Conservation (phyloP, 1,140 invertebrate species). For the Caerostris darwini region DNA sequence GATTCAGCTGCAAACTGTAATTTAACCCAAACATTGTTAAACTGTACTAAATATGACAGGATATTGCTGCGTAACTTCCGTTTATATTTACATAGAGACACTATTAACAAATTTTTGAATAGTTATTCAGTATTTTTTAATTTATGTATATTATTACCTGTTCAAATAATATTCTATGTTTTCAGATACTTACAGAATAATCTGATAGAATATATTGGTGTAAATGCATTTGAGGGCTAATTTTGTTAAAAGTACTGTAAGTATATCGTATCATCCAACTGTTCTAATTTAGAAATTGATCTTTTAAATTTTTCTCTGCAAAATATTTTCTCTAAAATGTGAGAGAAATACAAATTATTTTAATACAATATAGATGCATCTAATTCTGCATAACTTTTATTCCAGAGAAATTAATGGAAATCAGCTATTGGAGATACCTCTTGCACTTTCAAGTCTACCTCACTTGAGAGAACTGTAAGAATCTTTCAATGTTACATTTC, state of each 20-base stretch:
- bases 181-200: conserved; percentile 64
- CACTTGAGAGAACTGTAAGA: conserved; percentile 73
- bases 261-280: neutral
- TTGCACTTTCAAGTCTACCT: conserved; percentile 48
- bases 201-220: conserved; percentile 52
- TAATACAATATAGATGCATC: neutral
- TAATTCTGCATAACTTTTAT: neutral
- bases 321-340: neutral
- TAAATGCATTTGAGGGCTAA: conserved; percentile 67
- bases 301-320: neutral
- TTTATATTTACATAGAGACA: neutral
- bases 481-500: neutral
- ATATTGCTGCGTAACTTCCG: neutral
- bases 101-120: neutral
- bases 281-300: neutral
- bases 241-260: conserved; percentile 66
- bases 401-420: conserved; percentile 76
- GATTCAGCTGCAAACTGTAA: too few relatives aligned
- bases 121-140: neutral
- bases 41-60: neutral
- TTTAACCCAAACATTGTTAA: neutral
- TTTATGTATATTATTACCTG: neutral
- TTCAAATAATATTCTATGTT: neutral
- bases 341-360: too few relatives aligned
- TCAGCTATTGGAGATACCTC: conserved; percentile 57